These are phyloP conservation scores for Carlito syrichta DNA, from an alignment of 2,113 vertebrate species.

Conservation along the genomic window DNA sequence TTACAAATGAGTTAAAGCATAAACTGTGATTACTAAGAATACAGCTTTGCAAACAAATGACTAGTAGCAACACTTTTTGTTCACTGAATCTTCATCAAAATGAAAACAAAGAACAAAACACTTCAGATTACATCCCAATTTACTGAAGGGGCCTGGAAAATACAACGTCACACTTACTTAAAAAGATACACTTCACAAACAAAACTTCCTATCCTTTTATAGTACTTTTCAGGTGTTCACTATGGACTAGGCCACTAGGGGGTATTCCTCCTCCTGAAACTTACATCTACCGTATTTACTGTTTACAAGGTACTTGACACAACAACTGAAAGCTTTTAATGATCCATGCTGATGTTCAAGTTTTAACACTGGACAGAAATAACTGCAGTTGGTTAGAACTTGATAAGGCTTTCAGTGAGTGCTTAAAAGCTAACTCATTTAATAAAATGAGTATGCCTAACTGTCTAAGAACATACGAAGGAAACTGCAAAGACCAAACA, in stretches of 20 bases:
- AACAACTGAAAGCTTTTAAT: background rate
- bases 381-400: background rate
- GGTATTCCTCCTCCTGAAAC: background rate
- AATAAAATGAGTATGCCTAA: background rate
- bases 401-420: background rate
- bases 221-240: background rate
- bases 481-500: background rate
- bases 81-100: background rate
- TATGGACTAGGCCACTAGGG: background rate
- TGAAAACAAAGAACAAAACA: background rate
- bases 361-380: background rate
- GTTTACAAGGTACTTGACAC: background rate
- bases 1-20: background rate
- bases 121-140: background rate
- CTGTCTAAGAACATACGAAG: background rate
- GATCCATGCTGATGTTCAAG: background rate
- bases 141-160: background rate
- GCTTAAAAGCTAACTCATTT: background rate
- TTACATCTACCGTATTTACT: background rate
- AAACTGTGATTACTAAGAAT: background rate
- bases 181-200: background rate
- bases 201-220: background rate
- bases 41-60: background rate
- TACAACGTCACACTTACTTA: background rate
- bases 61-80: background rate